Base-by-base conservation (phyloP, 2,888 invertebrate species). In the Euplexia lucipara region DNA sequence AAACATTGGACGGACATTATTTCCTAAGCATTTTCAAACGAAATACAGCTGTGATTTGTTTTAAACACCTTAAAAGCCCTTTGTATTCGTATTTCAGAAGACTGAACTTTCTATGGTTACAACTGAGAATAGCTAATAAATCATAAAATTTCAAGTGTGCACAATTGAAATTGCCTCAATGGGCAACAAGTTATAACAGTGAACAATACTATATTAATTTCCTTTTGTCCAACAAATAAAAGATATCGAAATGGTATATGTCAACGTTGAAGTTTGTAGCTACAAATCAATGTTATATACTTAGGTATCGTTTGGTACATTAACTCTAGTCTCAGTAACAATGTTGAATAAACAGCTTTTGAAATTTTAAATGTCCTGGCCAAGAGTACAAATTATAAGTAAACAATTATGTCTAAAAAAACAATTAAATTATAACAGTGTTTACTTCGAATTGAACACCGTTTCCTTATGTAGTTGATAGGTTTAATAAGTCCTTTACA, bases 141-240 rank as follows among this genome's bases (percentile, higher is more conserved):
- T 72, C 76, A 75, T 75, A 73, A 73, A 73, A 70, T 73, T 72
- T 70, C 58, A 73, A 63, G 64, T 76, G 20, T 56, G 51, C 76
- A 54, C 76, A 76, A 76, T 73, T 70, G 76, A 70, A 72, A 58
- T 54, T 34, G 70, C 72, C 70, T 70, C 49, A 75, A 75, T 63
- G 49, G 70, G 64, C 58, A 76, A 70, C 57, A 63, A 56, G 53
- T 51, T 70, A 58, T 44, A 52, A 32, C 30, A 34, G 53, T 39
- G 51, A 70, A 70, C 64, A 75, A 56, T 69, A 61, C 45, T 52
- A 41, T 63, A 75, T 63, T 75, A 70, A 72, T 70, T 75, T 63
- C 0, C 75, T 56, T 70, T 70, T 69, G 48, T 57, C 42, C 47
- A 52, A 75, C 52, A 66, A 58, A 58, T 70, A 70, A 45, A 59